A percentile compares a stretch with the other conserved stretches of the same genome.
These are phyloP conservation scores for Oscheius sp. DNA, from an alignment of 2,888 invertebrate genomes.

Conservation along the genomic window DNA sequence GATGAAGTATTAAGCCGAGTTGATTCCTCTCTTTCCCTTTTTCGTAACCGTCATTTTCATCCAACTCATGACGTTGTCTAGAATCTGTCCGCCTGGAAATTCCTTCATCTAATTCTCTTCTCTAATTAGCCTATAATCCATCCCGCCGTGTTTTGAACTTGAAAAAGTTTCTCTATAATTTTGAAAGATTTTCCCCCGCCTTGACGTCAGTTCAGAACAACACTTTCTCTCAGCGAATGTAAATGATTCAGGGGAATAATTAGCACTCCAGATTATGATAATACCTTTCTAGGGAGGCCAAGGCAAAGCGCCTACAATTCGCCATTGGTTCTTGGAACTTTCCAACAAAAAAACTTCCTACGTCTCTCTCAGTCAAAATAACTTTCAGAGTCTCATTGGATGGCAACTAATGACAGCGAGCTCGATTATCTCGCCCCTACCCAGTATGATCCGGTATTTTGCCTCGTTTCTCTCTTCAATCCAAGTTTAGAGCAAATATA, in stretches of 20 bases:
- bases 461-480: no score
- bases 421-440: slow-evolving; percentile 14
- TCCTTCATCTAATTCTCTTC: no score
- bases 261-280: slow-evolving; percentile 41
- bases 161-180: no score
- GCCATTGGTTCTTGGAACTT: not conserved
- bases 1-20: no score
- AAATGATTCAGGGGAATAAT: slow-evolving; percentile 29
- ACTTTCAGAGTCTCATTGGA: not conserved
- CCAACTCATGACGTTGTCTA: no score
- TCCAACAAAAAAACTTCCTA: no score
- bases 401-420: slow-evolving; percentile 10
- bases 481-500: slow-evolving; percentile 32
- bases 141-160: no score
- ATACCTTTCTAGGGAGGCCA: slow-evolving; percentile 19
- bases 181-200: no score
- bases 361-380: not conserved
- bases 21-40: no score
- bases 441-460: slow-evolving; percentile 21
- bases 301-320: slow-evolving; percentile 14
- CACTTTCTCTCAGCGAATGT: not conserved
- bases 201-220: not conserved
- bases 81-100: no score
- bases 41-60: no score
- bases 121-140: no score